Evolutionary conservation across 2,797 vertebrate genomes (phyloP), one percentile per base, ranked within the genome.

Genomic region (Scleropages formosus): DNA sequence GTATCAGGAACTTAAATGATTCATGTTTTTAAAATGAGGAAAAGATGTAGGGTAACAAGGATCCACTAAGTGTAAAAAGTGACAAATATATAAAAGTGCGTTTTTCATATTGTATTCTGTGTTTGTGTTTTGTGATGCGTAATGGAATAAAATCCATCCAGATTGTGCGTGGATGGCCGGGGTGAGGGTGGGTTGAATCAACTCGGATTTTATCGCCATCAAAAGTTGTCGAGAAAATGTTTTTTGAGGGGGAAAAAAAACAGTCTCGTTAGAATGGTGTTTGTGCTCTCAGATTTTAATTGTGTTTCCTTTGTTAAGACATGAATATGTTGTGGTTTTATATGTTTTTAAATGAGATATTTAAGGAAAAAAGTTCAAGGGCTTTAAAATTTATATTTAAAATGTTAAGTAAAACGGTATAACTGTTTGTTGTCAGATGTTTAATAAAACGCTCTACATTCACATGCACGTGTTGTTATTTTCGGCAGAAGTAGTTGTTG

Each of bases 331-430:
- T 86, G 64, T 82, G 80, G 72, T 88, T 88, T 39, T 80, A 72
- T 79, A 63, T 83, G 82, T 86, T 77, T 82, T 83, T 74, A 76
- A 68, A 84, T 77, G 65, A 76, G 71, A 78, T 80, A 77, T 85
- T 60, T 59, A 67, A 74, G 62, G 44, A 76, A 79, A 74, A 78
- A 44, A 80, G n/a, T n/a, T 82, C 75, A 79, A 87, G 88, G 82
- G 83, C 82, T 88, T 88, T 80, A 80, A 84, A 79, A 75, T 87
- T 84, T 86, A 70, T 88, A 69, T 86, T 76, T 80, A 79, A 77
- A 86, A 80, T 77, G 74, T 74, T 53, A 78, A 86, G 66, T 81
- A 81, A 79, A 59, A 77, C 77, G 39, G 51, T 79, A n/a, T 58
- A 68, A 84, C 75, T 85, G 60, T 86, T 88, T 77, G 80, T 78